A percentile compares a stretch with the other conserved stretches of the same genome.
These are phyloP conservation scores for Alca torda DNA, from an alignment of 2,797 vertebrate genomes.

Conservation along the genomic window DNA sequence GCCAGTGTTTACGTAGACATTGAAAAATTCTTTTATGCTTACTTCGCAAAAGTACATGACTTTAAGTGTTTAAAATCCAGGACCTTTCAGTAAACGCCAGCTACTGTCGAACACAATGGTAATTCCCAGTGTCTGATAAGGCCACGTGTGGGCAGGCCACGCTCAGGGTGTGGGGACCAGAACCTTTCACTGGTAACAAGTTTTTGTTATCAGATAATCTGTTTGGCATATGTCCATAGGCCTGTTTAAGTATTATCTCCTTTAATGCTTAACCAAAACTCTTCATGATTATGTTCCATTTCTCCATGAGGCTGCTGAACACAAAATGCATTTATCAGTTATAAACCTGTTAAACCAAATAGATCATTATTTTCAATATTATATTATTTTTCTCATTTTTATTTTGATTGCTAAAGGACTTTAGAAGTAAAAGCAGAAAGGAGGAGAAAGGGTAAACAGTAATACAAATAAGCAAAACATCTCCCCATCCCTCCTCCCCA, in stretches of 20 bases:
- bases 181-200: neutral
- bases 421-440: neutral
- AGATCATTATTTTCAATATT: neutral
- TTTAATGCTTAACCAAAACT: neutral
- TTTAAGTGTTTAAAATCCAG: neutral
- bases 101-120: neutral
- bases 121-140: neutral
- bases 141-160: rapidly evolving
- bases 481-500: neutral
- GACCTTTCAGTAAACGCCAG: neutral
- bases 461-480: neutral
- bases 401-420: neutral
- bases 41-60: neutral
- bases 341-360: neutral
- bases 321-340: neutral
- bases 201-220: conserved; percentile 2
- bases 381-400: neutral
- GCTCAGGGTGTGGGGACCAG: neutral
- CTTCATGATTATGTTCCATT: neutral
- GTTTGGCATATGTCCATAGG: neutral
- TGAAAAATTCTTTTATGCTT: neutral
- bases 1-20: neutral
- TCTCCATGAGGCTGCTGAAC: neutral
- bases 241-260: neutral
- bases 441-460: neutral